These are phyloP conservation scores for Subacronicta megacephala DNA, from an alignment of 2,888 invertebrate species.

Conservation along the genomic window DNA sequence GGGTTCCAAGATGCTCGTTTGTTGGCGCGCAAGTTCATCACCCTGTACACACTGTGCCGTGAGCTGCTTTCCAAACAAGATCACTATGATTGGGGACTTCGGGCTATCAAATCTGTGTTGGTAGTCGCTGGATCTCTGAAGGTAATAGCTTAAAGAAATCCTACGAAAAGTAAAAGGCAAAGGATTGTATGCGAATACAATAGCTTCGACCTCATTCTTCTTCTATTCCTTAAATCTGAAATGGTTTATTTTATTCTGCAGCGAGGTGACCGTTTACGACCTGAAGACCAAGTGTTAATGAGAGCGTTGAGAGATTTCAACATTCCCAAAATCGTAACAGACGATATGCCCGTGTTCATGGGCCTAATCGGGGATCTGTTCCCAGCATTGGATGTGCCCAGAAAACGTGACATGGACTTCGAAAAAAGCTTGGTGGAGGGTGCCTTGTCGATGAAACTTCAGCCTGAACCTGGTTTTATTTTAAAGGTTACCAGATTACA, in stretches of 20 bases:
- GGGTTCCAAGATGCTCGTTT: constrained; percentile 97
- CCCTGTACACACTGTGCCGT: constrained; percentile 95
- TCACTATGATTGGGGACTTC: constrained; percentile 98
- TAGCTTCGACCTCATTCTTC: no score
- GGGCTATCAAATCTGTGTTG: constrained; percentile 98
- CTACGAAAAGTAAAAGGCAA: no score
- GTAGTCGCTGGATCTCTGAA: constrained; percentile 98
- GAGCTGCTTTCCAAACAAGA: constrained; percentile 98
- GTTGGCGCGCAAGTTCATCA: constrained; percentile 97
- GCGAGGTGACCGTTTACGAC: constrained; percentile 92
- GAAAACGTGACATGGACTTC: constrained; percentile 95
- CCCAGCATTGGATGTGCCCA: constrained; percentile 97
- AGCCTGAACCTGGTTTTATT: constrained; percentile 97
- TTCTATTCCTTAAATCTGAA: no score
- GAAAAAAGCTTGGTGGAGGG: constrained; percentile 94
- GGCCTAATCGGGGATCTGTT: constrained; percentile 98
- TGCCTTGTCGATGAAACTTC: constrained; percentile 94
- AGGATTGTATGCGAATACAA: no score
- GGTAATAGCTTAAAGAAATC: constrained; percentile 69
- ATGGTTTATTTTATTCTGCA: constrained; percentile 56
- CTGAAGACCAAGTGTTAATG: constrained; percentile 98
- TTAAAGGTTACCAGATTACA: constrained; percentile 91
- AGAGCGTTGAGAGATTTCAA: constrained; percentile 98
- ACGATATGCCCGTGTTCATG: constrained; percentile 97
- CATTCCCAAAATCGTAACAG: constrained; percentile 97